A percentile compares a stretch with the other conserved stretches of the same genome.
Evolutionary conservation across 2,797 vertebrate genomes (phyloP).

Genomic region (Pantherophis alleghaniensis): DNA sequence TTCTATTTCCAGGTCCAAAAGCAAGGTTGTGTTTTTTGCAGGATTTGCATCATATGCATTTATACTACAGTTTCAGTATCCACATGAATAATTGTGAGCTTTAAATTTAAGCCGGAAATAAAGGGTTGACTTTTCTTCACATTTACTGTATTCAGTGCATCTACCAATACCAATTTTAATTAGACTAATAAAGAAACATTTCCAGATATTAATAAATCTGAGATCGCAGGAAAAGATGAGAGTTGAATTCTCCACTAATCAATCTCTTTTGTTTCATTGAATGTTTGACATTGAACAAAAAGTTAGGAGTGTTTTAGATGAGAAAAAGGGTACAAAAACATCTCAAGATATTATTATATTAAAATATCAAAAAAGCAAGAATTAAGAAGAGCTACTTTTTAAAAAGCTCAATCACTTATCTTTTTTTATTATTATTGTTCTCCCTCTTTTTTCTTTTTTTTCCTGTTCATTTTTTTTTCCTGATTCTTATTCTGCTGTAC

Average conservation of each 20-base stretch:
- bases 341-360: background rate
- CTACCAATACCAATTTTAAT: background rate
- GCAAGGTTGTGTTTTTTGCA: constrained; percentile 11
- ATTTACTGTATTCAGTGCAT: background rate
- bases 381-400: no score
- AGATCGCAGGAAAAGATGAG: background rate
- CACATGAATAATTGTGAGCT: constrained; percentile 36
- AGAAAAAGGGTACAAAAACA: background rate
- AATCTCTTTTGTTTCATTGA: background rate
- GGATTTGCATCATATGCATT: constrained; percentile 22
- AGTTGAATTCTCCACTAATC: constrained; percentile 5
- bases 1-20: background rate
- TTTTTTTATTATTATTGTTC: no score
- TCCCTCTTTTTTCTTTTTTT: background rate
- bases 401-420: no score
- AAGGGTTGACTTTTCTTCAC: constrained; percentile 4
- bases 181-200: constrained; percentile 18
- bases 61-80: constrained; percentile 26
- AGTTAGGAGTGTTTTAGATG: background rate
- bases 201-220: background rate
- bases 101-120: constrained; percentile 41
- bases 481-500: background rate
- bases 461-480: background rate
- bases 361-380: background rate
- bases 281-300: background rate